Evolutionary conservation across 2,888 invertebrate genomes (phyloP).

Genomic region (Eristalinus aeneus): DNA sequence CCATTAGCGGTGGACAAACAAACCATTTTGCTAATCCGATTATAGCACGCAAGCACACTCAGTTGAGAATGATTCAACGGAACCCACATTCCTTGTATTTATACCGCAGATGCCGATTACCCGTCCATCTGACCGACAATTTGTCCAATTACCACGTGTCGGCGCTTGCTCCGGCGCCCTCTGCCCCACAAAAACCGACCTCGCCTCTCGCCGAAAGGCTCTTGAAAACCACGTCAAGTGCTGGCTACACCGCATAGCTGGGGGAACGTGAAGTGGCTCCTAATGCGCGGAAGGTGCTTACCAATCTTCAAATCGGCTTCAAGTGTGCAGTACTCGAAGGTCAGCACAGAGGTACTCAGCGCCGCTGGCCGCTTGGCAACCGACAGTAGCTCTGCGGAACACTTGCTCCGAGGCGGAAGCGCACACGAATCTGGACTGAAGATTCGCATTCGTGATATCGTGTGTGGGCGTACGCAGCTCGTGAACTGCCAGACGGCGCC

Average conservation of each 20-base stretch:
- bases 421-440: background rate
- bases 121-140: constrained; percentile 21
- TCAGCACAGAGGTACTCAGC: background rate
- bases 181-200: background rate
- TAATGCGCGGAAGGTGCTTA: constrained; percentile 51
- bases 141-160: constrained; percentile 16
- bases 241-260: constrained; percentile 11
- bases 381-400: background rate
- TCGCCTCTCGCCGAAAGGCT: background rate
- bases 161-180: background rate
- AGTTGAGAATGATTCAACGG: constrained; percentile 56
- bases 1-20: background rate
- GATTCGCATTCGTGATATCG: background rate
- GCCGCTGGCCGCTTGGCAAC: constrained; percentile 2
- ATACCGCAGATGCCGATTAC: constrained; percentile 37
- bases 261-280: constrained; percentile 33
- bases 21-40: constrained; percentile 62
- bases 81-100: constrained; percentile 40
- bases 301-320: constrained; percentile 41
- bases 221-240: constrained; percentile 18
- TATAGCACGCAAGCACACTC: constrained; percentile 56
- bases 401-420: constrained; percentile 10
- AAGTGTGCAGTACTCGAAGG: constrained; percentile 45
- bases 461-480: background rate
- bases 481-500: background rate